These are phyloP conservation scores for Cyprinodon brontotheroides DNA, from an alignment of 2,113 vertebrate genomes.

Conservation along the genomic window DNA sequence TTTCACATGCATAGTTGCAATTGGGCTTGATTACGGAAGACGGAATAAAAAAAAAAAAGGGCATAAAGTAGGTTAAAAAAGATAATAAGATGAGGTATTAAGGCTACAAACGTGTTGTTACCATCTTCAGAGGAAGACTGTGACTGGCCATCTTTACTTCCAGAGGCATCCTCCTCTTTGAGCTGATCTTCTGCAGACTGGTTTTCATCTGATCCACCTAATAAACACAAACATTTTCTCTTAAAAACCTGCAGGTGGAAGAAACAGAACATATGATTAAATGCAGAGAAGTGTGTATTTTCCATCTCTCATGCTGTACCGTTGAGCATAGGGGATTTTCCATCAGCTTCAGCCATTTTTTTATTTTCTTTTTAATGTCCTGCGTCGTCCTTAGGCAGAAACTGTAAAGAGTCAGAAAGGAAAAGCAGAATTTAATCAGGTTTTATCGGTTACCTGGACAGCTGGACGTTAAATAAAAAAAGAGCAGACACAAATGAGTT, in stretches of 20 bases:
- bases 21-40: not conserved
- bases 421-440: not conserved
- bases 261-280: not conserved
- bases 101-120: constrained; percentile 22
- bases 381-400: constrained; percentile 58
- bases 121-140: constrained; percentile 56
- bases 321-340: constrained; percentile 66
- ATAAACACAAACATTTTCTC: constrained; percentile 11
- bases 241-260: not conserved
- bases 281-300: not conserved
- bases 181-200: constrained; percentile 64
- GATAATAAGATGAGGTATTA: not conserved
- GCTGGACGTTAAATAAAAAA: not conserved
- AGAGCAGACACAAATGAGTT: not conserved
- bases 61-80: not conserved
- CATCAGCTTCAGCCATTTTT: constrained; percentile 74
- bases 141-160: constrained; percentile 60
- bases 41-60: not conserved
- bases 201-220: constrained; percentile 74
- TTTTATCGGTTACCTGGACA: not conserved
- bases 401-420: constrained; percentile 38
- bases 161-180: constrained; percentile 52
- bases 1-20: not conserved
- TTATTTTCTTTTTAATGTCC: constrained; percentile 50
- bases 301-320: constrained; percentile 57